Conservation (phyloP, 2,113 vertebrate species). For the Petroica traversi region DNA sequence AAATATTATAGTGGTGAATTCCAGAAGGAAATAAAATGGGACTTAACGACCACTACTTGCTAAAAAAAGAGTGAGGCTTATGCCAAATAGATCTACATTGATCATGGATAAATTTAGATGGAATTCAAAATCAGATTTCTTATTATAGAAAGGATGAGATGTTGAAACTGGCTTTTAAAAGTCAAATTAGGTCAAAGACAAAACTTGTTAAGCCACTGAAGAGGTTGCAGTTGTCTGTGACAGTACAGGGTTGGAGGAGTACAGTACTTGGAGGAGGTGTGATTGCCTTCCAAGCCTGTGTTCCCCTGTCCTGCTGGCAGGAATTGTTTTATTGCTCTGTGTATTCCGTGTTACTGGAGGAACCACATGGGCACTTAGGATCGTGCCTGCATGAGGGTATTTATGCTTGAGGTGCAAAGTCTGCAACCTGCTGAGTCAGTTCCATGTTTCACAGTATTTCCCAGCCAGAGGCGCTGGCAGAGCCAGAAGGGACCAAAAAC, state of each 20-base stretch:
- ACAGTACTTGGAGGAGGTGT: background rate
- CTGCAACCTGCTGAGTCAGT: background rate
- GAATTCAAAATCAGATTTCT: background rate
- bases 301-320: background rate
- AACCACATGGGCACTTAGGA: background rate
- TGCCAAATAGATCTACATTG: background rate
- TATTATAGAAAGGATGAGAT: background rate
- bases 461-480: background rate
- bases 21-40: background rate
- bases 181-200: background rate
- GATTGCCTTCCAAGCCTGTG: background rate
- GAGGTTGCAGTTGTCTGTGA: background rate
- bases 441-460: background rate
- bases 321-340: background rate
- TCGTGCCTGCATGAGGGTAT: rapidly evolving
- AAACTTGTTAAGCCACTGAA: background rate
- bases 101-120: constrained; percentile 6
- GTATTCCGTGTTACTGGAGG: background rate
- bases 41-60: background rate
- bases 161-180: background rate
- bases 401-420: background rate
- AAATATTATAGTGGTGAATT: background rate
- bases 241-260: background rate
- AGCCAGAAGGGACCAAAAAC: background rate
- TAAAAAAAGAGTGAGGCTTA: background rate